Evolutionary conservation across 2,888 invertebrate species (phyloP).

Genomic region (Tryphoninae sp.): DNA sequence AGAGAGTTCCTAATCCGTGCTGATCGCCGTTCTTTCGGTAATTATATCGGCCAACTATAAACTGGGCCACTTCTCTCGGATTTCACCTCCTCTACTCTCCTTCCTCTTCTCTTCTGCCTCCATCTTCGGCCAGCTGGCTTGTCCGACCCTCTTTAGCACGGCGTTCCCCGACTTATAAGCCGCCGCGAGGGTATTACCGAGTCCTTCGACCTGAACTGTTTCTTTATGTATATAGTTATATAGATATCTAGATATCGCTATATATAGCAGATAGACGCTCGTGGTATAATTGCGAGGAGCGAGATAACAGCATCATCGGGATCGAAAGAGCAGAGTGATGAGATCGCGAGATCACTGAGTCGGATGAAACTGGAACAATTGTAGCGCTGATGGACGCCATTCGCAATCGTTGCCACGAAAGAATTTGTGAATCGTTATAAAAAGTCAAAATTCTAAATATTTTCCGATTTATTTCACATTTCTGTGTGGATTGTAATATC

Average conservation of each 20-base stretch:
- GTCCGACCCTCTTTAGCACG: slow-evolving; percentile 8
- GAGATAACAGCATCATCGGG: slow-evolving; percentile 27
- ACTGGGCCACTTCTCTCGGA: slow-evolving; percentile 54
- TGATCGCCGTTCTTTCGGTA: slow-evolving; percentile 51
- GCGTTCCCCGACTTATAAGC: background rate
- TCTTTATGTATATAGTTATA: background rate
- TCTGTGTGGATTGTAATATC: background rate
- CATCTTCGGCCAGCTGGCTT: slow-evolving; percentile 14
- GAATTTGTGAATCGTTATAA: background rate
- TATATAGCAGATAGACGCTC: background rate
- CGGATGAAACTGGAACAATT: slow-evolving; percentile 13
- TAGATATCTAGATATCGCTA: background rate
- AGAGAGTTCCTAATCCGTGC: slow-evolving; percentile 45
- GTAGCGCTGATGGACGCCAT: background rate
- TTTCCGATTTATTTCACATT: background rate
- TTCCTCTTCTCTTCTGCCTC: slow-evolving; percentile 18
- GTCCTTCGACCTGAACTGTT: slow-evolving; percentile 32
- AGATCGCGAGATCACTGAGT: slow-evolving; percentile 46
- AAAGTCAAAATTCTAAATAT: background rate
- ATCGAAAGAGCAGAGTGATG: slow-evolving; percentile 26
- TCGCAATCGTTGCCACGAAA: background rate
- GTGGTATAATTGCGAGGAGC: slow-evolving; percentile 15
- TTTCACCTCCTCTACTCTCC: slow-evolving; percentile 50
- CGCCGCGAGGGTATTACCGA: slow-evolving; percentile 30
- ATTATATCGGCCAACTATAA: slow-evolving; percentile 57